Evolutionary conservation across 1,140 invertebrate genomes (phyloP).

Genomic region (Drosophila novamexicana): DNA sequence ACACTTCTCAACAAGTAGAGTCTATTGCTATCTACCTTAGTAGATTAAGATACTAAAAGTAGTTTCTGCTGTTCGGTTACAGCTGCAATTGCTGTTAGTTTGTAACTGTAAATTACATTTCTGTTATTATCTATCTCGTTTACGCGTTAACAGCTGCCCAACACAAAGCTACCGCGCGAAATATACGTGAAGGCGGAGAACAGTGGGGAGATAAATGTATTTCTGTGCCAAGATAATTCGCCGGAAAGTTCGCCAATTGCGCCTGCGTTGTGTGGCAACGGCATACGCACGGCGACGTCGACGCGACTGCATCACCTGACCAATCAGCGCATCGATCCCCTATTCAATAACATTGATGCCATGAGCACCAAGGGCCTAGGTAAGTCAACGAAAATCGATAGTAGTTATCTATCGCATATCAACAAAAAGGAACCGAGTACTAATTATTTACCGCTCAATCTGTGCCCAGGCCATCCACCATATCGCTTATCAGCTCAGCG

Average conservation of each 20-base stretch:
- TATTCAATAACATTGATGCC: conserved; percentile 80
- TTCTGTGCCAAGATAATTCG: conserved; percentile 92
- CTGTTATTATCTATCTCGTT: conserved; percentile 24
- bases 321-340: conserved; percentile 74
- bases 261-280: conserved; percentile 53
- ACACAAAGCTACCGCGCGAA: conserved; percentile 87
- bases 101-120: conserved; percentile 1
- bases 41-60: no score
- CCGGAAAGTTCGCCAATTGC: conserved; percentile 81
- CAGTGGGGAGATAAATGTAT: conserved; percentile 96
- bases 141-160: conserved; percentile 85
- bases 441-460: background rate
- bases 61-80: no score
- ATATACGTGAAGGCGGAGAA: conserved; percentile 94
- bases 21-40: no score
- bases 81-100: background rate
- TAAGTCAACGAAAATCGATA: conserved; percentile 14
- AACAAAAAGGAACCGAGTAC: no score
- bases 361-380: conserved; percentile 71
- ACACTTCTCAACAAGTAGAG: no score
- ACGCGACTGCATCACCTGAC: conserved; percentile 71
- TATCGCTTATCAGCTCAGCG: conserved; percentile 76
- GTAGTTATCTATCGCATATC: no score
- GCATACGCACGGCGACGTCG: conserved; percentile 67
- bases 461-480: conserved; percentile 46